Conservation (phyloP, 2,888 invertebrate species). For the Athripsodes cinereus region DNA sequence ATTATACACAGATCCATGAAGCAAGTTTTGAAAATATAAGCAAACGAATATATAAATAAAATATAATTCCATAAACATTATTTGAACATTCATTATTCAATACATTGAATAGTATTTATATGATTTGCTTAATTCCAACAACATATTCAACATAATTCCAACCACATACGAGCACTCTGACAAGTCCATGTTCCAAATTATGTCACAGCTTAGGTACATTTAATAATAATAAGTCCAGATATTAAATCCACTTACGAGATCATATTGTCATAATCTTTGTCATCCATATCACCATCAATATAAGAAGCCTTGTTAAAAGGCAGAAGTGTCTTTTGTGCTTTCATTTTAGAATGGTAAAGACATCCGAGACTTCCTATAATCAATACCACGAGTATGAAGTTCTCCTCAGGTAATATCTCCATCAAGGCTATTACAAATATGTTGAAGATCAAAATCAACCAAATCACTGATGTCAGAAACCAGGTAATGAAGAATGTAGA, state of each 20-base stretch:
- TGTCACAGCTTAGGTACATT: background rate
- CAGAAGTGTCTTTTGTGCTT: slow-evolving; percentile 14
- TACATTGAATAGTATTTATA: too few species aligned
- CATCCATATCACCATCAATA: slow-evolving; percentile 6
- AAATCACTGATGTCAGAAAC: slow-evolving; percentile 61
- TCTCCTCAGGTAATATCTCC: slow-evolving; percentile 46
- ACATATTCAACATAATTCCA: too few species aligned
- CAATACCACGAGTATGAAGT: slow-evolving; percentile 16
- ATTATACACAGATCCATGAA: too few species aligned
- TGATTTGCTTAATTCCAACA: too few species aligned
- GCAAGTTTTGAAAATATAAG: too few species aligned
- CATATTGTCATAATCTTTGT: slow-evolving; percentile 7
- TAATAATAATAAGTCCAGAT: background rate
- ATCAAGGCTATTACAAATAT: slow-evolving; percentile 61
- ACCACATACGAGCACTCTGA: too few species aligned
- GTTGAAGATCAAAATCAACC: slow-evolving; percentile 65
- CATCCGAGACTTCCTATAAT: slow-evolving; percentile 16
- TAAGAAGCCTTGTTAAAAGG: slow-evolving; percentile 11
- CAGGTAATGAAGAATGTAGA: slow-evolving; percentile 73
- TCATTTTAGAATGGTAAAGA: slow-evolving; percentile 22
- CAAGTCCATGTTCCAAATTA: background rate
- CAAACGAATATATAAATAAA: too few species aligned
- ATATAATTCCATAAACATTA: too few species aligned
- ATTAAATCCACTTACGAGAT: background rate
- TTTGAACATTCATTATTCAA: too few species aligned